Evolutionary conservation across 2,797 vertebrate genomes (phyloP), one percentile per base, ranked within the genome.

Genomic region (Melanotaenia pygmaea): DNA sequence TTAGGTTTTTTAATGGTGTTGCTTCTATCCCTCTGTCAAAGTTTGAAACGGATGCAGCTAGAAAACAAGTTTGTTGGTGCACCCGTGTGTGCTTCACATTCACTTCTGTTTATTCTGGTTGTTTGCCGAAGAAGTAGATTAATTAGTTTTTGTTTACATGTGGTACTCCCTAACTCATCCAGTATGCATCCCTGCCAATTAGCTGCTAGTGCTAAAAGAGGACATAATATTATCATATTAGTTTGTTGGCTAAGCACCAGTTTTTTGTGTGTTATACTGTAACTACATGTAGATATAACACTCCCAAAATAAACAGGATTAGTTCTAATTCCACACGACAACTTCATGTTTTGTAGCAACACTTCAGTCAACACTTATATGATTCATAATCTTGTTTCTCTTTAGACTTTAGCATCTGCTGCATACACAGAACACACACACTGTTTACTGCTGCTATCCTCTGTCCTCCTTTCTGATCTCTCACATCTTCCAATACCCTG

Each of bases 101-200:
- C 75, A 38, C 72, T 77, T 68, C 77, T 76, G 86, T 75, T 79
- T 82, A 70, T 85, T 89, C 76, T 81, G 61, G 70, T 82, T 91
- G 86, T 91, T 84, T 88, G 85, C 78, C 24, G 72, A 83, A 91
- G 85, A 85, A 81, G 80, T 80, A 76, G 88, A 92, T 91, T 92
- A 90, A 94, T 93, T 92, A 85, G 86, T 88, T 93, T 92, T 89
- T 92, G 91, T 93, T 93, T 91, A 92, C 90, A 89, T 83, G 83
- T 80, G 82, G 64, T 69, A 78, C 78, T 84, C 83, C 81, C 77
- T 88, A 85, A 87, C 89, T 89, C 92, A 92, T 90, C 82, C 50
- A 69, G 84, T 91, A 90, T 91, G 90, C 89, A 90, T 88, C 84
- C 74, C 70, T 68, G 69, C 88, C 90, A 91, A 93, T 94, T 93